These are phyloP conservation scores for Stegostoma tigrinum DNA, from an alignment of 2,113 vertebrate species.

Conservation along the genomic window DNA sequence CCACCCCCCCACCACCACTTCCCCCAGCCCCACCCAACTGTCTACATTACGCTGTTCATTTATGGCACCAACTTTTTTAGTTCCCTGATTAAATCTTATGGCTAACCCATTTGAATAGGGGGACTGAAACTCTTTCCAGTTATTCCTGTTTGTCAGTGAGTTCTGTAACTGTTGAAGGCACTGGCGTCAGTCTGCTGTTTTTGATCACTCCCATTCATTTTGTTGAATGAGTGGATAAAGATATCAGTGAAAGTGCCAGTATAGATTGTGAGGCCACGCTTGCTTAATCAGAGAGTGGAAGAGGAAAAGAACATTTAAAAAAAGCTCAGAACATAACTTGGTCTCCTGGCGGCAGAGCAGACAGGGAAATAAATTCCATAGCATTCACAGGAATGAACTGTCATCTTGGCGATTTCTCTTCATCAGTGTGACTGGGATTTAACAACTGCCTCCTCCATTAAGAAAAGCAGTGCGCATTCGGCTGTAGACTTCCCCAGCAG, in stretches of 20 bases:
- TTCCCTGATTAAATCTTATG: background rate
- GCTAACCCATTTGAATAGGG: background rate
- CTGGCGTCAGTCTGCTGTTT: conserved; percentile 75
- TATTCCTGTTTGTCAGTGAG: conserved; percentile 28
- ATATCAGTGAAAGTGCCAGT: conserved; percentile 69
- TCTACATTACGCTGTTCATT: background rate
- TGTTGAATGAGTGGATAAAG: conserved; percentile 61
- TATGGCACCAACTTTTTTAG: background rate
- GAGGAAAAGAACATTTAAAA: conserved; percentile 44
- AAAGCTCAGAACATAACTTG: background rate
- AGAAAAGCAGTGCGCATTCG: conserved; percentile 53
- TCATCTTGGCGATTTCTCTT: conserved; percentile 68
- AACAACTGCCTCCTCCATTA: conserved; percentile 51
- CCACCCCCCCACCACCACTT: too few relatives aligned
- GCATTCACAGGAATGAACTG: conserved; percentile 69
- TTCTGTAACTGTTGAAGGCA: conserved; percentile 68
- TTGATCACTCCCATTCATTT: conserved; percentile 59
- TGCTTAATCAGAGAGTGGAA: conserved; percentile 61
- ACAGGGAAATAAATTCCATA: conserved; percentile 44
- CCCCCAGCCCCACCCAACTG: background rate
- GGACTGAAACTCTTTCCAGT: background rate
- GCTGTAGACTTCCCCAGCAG: conserved; percentile 52
- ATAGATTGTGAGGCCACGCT: conserved; percentile 51
- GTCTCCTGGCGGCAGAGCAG: background rate
- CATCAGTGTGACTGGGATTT: conserved; percentile 54